Evolutionary conservation across 2,888 invertebrate species (phyloP).

Genomic region (Ectemnius continuus): DNA sequence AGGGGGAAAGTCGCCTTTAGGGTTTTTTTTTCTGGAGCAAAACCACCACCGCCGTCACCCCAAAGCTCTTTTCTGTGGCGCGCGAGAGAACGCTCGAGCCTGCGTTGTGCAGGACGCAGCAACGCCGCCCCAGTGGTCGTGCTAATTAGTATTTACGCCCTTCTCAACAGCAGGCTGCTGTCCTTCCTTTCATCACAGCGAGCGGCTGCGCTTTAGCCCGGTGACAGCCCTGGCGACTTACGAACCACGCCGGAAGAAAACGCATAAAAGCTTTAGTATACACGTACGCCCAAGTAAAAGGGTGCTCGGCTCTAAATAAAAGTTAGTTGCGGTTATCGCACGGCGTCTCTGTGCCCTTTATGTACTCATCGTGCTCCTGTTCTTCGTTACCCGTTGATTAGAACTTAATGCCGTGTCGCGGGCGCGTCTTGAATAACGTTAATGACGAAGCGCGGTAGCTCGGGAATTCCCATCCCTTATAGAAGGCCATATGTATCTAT

Average conservation of each 20-base stretch:
- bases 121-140: conserved; percentile 26
- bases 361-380: conserved; percentile 16
- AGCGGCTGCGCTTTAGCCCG: conserved; percentile 20
- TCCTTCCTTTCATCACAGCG: conserved; percentile 55
- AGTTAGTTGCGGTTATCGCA: not conserved
- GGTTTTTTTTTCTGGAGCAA: too few relatives aligned
- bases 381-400: conserved; percentile 69
- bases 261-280: conserved; percentile 34
- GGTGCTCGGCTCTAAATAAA: conserved; percentile 7
- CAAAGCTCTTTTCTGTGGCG: conserved; percentile 13
- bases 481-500: conserved; percentile 26
- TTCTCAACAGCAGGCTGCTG: conserved; percentile 48
- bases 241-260: conserved; percentile 51
- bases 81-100: conserved; percentile 48
- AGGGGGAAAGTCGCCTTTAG: too few relatives aligned
- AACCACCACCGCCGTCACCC: too few relatives aligned
- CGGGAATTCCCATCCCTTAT: conserved; percentile 49
- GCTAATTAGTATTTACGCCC: conserved; percentile 65
- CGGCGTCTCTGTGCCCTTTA: not conserved
- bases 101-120: conserved; percentile 1
- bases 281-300: conserved; percentile 16
- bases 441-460: conserved; percentile 60
- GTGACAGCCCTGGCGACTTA: conserved; percentile 44
- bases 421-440: conserved; percentile 66
- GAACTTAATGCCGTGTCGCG: conserved; percentile 68